Evolutionary conservation across 1,140 invertebrate genomes (phyloP), one percentile per base, ranked within the genome.

Genomic region (Lucilia cuprina): DNA sequence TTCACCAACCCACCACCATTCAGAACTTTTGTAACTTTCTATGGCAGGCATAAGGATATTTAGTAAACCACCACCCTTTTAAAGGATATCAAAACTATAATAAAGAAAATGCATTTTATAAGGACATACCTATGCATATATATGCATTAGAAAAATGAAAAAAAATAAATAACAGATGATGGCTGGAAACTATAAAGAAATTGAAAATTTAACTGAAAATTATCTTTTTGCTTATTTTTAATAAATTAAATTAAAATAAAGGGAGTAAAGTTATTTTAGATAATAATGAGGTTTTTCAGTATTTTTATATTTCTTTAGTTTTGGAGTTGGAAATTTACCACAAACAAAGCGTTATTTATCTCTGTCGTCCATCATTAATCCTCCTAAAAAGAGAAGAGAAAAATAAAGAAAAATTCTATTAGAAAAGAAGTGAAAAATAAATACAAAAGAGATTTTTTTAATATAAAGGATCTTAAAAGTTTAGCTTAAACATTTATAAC

Each of bases 281-380:
- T 5, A n/a, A 60, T n/a, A 60, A 60, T 60, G 55, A 17, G 55
- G 14, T 60, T 17, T 60, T 60, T 60, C 14, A n/a, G 5, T 12
- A n/a, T 60, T 60, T 17, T 60, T 60, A 0, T 5, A 41, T 41
- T 41, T 41, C 14, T 17, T 60, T 60, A n/a, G 41, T 60, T 60
- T 30, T 14, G 13, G 55, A 60, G 60, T 41, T 19, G 2, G 30
- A 60, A 83, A 83, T 85, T 90, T 90, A 90, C 89, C 89, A 90
- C 89, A 90, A 90, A 88, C 89, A 90, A 90, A 90, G 88, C 88
- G 86, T 89, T 90, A 90, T 88, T 89, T 88, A 87, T 88, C 86
- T 90, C 88, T 89, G 87, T 88, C 87, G 89, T 90, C 89, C 87
- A 90, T 90, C 88, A 87, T 89, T 90, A 88, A 90, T 90, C 87